These are phyloP conservation scores for Syrista parreyssii DNA, from an alignment of 2,888 invertebrate genomes.

Conservation along the genomic window DNA sequence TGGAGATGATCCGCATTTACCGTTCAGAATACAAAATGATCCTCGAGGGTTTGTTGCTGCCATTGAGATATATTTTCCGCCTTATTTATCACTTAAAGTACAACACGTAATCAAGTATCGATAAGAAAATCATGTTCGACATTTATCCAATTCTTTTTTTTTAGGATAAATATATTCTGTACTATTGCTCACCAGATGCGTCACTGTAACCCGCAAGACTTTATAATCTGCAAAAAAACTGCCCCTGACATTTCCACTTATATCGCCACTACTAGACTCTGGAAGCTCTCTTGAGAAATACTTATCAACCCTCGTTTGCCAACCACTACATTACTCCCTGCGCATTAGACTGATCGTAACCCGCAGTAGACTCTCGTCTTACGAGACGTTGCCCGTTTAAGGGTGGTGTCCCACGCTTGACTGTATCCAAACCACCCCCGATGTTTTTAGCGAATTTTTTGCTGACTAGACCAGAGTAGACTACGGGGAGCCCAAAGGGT, in stretches of 20 bases:
- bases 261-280: not conserved
- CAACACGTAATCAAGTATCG: not conserved
- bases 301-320: not conserved
- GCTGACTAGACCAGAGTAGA: not conserved
- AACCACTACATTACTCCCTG: not conserved
- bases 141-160: not conserved
- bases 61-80: not conserved
- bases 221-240: not conserved
- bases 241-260: not conserved
- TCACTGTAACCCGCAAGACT: not conserved
- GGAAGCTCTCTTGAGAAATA: not conserved
- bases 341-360: not conserved
- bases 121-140: not conserved
- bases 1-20: constrained; percentile 26
- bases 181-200: not conserved
- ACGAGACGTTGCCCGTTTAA: not conserved
- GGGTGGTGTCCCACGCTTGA: not conserved
- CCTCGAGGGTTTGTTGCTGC: not conserved
- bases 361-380: not conserved
- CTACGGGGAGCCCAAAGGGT: not conserved
- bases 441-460: not conserved
- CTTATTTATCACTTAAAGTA: not conserved
- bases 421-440: not conserved
- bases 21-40: constrained; percentile 32
- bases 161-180: not conserved